Conservation (phyloP, 2,888 invertebrate genomes). For the Euzophera pinguis region DNA sequence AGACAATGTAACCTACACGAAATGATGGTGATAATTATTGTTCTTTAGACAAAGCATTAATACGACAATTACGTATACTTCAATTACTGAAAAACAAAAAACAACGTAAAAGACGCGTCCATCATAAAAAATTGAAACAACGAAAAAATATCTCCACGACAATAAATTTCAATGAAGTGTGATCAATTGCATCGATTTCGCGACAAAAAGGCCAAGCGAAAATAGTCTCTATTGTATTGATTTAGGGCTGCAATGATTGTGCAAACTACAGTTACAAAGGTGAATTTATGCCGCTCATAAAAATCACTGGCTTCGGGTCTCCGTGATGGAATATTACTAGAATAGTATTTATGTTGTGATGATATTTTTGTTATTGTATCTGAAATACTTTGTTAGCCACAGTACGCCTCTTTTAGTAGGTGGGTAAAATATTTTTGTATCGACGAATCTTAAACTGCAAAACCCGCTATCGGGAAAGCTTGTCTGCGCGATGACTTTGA, state of each 20-base stretch:
- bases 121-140: conserved; percentile 7
- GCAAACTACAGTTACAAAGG: not conserved
- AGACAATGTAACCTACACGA: too few species aligned
- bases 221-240: not conserved
- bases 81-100: not conserved
- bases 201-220: not conserved
- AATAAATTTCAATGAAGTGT: conserved; percentile 11
- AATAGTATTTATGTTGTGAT: not conserved
- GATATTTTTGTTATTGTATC: too few species aligned
- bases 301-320: not conserved
- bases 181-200: conserved; percentile 3
- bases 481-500: too few species aligned
- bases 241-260: not conserved
- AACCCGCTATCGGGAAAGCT: too few species aligned
- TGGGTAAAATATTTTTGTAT: too few species aligned
- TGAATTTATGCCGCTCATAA: conserved; percentile 1
- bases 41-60: too few species aligned
- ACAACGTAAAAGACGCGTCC: not conserved
- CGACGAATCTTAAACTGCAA: too few species aligned
- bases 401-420: too few species aligned
- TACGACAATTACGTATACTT: not conserved
- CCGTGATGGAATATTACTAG: not conserved
- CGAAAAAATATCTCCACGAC: conserved; percentile 7
- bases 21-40: too few species aligned
- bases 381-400: too few species aligned